A percentile compares a stretch with the other conserved stretches of the same genome.
Conservation (phyloP, 1,140 invertebrate genomes). For the Pachypsylla venusta region DNA sequence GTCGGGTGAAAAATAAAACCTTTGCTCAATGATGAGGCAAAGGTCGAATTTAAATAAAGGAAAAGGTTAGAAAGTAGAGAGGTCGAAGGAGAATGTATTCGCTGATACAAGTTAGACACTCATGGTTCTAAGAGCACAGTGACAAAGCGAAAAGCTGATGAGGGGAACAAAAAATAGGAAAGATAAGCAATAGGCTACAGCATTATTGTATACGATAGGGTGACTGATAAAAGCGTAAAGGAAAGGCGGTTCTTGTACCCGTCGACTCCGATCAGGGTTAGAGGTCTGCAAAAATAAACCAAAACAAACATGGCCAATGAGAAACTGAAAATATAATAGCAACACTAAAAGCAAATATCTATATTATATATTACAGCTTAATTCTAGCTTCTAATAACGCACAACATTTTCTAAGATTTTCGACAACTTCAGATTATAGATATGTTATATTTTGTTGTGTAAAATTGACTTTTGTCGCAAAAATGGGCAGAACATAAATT, state of each 20-base stretch:
- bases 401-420: no score
- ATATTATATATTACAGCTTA: no score
- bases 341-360: no score
- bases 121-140: conserved; percentile 2
- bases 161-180: neutral
- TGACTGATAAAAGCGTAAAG: neutral
- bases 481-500: no score
- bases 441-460: no score
- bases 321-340: neutral
- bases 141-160: neutral
- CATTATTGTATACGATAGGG: neutral
- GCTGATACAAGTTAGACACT: neutral
- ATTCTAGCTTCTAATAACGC: no score
- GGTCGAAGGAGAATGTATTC: neutral
- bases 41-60: neutral
- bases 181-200: conserved; percentile 3
- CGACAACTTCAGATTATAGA: no score
- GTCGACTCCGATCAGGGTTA: neutral
- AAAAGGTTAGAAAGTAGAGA: neutral
- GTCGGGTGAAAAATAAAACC: conserved; percentile 1
- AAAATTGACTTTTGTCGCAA: no score
- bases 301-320: conserved; percentile 1
- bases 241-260: neutral
- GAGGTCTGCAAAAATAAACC: conserved; percentile 7
- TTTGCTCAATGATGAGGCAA: neutral